These are phyloP conservation scores for Andrena minutula DNA, from an alignment of 2,888 invertebrate genomes.

Conservation along the genomic window DNA sequence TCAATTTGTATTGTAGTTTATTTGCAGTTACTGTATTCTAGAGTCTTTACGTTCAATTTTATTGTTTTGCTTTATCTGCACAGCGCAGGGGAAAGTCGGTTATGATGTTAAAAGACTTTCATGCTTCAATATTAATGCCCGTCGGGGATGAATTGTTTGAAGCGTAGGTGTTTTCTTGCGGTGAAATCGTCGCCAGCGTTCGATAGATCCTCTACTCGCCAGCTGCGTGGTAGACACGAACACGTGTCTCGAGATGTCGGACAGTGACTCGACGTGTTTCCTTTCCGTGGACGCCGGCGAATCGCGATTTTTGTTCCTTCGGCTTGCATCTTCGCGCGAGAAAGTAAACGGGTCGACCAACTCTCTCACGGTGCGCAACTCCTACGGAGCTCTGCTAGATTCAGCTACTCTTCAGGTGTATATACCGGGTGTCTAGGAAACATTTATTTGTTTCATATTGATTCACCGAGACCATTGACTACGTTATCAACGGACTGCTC, in stretches of 20 bases:
- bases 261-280: conserved; percentile 57
- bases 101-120: conserved; percentile 33
- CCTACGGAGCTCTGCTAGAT: conserved; percentile 33
- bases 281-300: conserved; percentile 39
- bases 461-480: too few relatives aligned
- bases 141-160: conserved; percentile 21
- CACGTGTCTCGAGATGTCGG: conserved; percentile 57
- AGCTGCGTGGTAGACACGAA: conserved; percentile 46
- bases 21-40: not conserved
- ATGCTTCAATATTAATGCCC: conserved; percentile 12
- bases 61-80: not conserved
- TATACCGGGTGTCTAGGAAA: conserved; percentile 7
- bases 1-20: conserved; percentile 12
- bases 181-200: conserved; percentile 54
- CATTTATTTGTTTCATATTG: not conserved
- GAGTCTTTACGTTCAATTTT: conserved; percentile 5
- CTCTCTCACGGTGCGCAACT: conserved; percentile 68
- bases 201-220: conserved; percentile 46
- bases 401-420: conserved; percentile 8
- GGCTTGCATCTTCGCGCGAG: conserved; percentile 61
- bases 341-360: conserved; percentile 66
- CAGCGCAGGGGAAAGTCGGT: conserved; percentile 39
- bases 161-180: conserved; percentile 41
- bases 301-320: conserved; percentile 46
- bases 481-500: too few relatives aligned